These are phyloP conservation scores for Pseudomyrmex cubaensis DNA, from an alignment of 1,140 invertebrate genomes.

Conservation along the genomic window DNA sequence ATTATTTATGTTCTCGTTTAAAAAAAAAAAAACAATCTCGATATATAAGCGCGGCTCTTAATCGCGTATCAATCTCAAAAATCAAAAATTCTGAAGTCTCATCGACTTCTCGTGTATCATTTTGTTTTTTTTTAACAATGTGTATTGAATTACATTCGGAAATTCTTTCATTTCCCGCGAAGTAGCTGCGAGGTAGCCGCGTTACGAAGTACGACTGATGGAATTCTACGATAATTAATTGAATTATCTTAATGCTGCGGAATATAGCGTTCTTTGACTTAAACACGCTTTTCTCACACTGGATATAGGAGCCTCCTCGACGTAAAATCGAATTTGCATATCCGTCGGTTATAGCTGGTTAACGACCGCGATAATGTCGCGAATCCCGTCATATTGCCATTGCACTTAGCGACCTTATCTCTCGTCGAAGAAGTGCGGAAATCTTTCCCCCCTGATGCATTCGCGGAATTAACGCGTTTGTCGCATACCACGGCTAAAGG, in stretches of 20 bases:
- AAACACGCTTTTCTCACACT: not conserved
- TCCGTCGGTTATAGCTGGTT: slow-evolving; percentile 1
- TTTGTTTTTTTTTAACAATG: too few species aligned
- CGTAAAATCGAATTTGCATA: slow-evolving; percentile 10
- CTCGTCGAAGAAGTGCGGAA: not conserved
- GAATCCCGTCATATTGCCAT: slow-evolving; percentile 2
- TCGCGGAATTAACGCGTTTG: not conserved
- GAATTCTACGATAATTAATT: slow-evolving; percentile 24
- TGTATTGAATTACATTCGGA: too few species aligned
- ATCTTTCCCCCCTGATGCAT: not conserved
- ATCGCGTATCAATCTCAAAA: not conserved
- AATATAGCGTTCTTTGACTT: not conserved
- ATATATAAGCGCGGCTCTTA: not conserved
- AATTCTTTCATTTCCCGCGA: too few species aligned
- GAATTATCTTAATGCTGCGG: slow-evolving; percentile 36
- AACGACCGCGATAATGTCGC: slow-evolving; percentile 19
- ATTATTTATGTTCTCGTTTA: slow-evolving; percentile 32
- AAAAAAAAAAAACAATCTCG: not conserved
- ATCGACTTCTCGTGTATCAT: not conserved
- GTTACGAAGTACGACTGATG: not conserved
- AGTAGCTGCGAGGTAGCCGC: too few species aligned
- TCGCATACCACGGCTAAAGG: slow-evolving; percentile 15
- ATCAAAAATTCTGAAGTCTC: not conserved
- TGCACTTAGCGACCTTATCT: slow-evolving; percentile 12
- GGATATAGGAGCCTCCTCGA: too few species aligned